Evolutionary conservation across 2,113 vertebrate species (phyloP), one percentile per base, ranked within the genome.

Genomic region (Microcebus tavaratra): DNA sequence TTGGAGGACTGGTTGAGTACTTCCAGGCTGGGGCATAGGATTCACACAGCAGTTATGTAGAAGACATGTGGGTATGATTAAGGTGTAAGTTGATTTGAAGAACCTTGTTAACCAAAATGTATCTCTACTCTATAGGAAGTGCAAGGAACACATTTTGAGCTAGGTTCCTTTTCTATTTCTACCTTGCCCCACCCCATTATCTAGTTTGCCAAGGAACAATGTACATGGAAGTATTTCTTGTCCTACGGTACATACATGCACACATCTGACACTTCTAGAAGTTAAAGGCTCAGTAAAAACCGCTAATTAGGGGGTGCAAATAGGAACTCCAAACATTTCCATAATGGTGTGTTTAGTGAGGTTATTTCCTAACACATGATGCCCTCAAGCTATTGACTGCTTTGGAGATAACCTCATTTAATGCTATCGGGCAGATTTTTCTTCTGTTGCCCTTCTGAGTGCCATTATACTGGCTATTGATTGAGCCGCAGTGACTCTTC

Each of bases 161-260:
- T 48, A 29, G 21, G 25, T 67, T 94, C 39, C 34, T 50, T 85
- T 80, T 67, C 79, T 84, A 0, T 17, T n/a, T 59, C 48, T 76
- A 45, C 65, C 45, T 83, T 79, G 39, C 11, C 39, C 31, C 25
- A 55, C 68, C 29, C 6, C 75, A 10, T 79, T 53, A 59, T 17
- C 36, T 72, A 14, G 14, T 92, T 96, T 94, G 55, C 55, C 18
- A 61, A 83, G 31, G 76, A 94, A 63, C 81, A 94, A 34, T 91
- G 79, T 61, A 67, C 34, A 7, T 31, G 6, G 68, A 76, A 61
- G 61, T 78, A 6, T 61, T 48, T 48, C 12, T 50, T 42, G 29
- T 10, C 61, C 36, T 81, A 7, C n/a, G 6, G 39, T 21, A 4
- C 50, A 31, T 20, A 42, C 39, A 21, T 29, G n/a, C 20, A 67